Base-by-base conservation (phyloP, 1,140 invertebrate genomes). In the Drosophila sp. region DNA sequence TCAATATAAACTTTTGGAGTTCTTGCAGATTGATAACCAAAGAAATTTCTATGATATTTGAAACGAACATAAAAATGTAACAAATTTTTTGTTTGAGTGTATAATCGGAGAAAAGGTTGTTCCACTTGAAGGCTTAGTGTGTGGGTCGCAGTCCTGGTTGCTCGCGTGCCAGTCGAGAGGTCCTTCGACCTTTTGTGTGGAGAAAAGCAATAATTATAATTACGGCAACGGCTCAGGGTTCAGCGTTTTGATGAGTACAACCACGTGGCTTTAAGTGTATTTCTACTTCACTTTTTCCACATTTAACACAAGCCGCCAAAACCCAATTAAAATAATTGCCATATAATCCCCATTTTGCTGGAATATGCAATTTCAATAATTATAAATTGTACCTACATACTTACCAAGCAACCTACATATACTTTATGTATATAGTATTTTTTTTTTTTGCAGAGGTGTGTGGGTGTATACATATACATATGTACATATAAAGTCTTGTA, bases 271-370 rank as follows among this genome's bases (percentile, higher is more conserved):
- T 27, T 29, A 23, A 82, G 82, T 41, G 61, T 30, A 30, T 64
- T 66, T 60, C 29, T 40, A 44, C 58, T 58, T 41, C 38, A 17
- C 6, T 38, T 27, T 27, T 29, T 41, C 38, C 27, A 41, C n/a
- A 29, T 10, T 47, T 41, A 47, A 58, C 61, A 47, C 3, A 33
- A 38, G 33, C 30, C 41, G 17, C 32, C 32, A 40, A 50, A 83
- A 80, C 66, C 68, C 80, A 85, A 85, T 85, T 86, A 78, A 75
- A 78, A 58, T 86, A 77, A 85, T 82, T 79, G 79, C 82, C 68
- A 65, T 47, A 44, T 47, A 65, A 56, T 64, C 33, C 17, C n/a
- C 56, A n/a, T 50, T 35, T 30, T 33, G 62, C 56, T 41, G 50
- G 66, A 73, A 80, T 70, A 72, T 63, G 72, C 58, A 57, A 82